phyloP scores from a whole-genome alignment of 2,888 invertebrate species.

The Trichopria drosophilae region DNA sequence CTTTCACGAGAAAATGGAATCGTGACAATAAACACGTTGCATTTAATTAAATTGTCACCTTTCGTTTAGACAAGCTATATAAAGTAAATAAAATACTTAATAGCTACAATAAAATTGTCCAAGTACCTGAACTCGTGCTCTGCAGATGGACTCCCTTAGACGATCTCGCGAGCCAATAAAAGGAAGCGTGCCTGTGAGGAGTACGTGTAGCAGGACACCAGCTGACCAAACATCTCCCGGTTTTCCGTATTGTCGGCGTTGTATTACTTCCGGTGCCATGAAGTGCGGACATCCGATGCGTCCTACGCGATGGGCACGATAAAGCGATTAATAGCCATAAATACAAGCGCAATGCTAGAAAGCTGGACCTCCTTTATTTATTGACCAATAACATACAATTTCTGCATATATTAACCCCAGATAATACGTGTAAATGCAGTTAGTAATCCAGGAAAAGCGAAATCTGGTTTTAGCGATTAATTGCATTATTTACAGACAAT shows the following conservation, averaged over 20 bases:
- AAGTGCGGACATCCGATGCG: conserved; percentile 95
- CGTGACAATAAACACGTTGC: too few species aligned
- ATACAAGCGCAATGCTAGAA: conserved; percentile 5
- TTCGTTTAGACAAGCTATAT: background rate
- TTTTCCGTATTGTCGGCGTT: conserved; percentile 87
- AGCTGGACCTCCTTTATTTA: too few species aligned
- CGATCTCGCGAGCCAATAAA: conserved; percentile 93
- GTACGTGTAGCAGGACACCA: conserved; percentile 90
- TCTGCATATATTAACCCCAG: too few species aligned
- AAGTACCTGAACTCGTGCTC: conserved; percentile 81
- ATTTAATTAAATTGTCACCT: too few species aligned
- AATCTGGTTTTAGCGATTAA: too few species aligned
- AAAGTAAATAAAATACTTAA: too few species aligned
- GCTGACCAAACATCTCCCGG: conserved; percentile 98
- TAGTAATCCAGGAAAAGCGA: too few species aligned
- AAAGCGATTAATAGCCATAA: conserved; percentile 9
- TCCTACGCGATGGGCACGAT: conserved; percentile 67
- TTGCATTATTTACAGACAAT: too few species aligned
- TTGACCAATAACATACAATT: too few species aligned
- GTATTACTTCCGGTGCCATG: conserved; percentile 97
- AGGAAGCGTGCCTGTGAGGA: conserved; percentile 91
- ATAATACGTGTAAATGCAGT: too few species aligned
- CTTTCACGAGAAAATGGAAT: too few species aligned
- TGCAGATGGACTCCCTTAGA: conserved; percentile 87
- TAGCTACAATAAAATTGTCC: too few species aligned